Percentiles rank a stretch among this genome's conserved stretches.
These are phyloP conservation scores for Daboia siamensis DNA, from an alignment of 2,113 vertebrate genomes.

Conservation along the genomic window DNA sequence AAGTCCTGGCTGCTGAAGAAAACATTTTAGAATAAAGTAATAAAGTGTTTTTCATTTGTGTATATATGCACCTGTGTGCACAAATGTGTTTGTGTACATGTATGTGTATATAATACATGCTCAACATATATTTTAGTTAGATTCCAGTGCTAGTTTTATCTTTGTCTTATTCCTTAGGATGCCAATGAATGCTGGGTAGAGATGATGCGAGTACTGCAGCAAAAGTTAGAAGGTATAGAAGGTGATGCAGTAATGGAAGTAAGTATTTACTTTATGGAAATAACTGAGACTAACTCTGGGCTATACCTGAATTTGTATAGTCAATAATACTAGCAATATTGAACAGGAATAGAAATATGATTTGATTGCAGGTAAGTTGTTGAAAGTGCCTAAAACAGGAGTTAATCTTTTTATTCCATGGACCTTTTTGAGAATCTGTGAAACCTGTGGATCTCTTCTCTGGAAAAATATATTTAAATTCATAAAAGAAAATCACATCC, in stretches of 20 bases:
- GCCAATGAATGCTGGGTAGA: slow-evolving; percentile 98
- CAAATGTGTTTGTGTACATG: background rate
- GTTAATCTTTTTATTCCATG: background rate
- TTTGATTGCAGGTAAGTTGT: background rate
- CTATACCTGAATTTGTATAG: background rate
- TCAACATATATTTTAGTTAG: background rate
- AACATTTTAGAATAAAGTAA: background rate
- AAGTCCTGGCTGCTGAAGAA: background rate
- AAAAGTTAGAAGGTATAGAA: slow-evolving; percentile 90
- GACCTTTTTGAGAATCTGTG: background rate
- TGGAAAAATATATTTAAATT: background rate
- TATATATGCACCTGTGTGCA: background rate
- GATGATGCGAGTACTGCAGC: slow-evolving; percentile 95
- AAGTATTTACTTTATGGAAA: slow-evolving; percentile 3
- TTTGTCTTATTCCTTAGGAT: slow-evolving; percentile 73
- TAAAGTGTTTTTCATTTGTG: background rate
- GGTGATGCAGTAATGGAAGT: slow-evolving; percentile 89
- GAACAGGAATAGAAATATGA: background rate
- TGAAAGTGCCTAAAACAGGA: background rate
- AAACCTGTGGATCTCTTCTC: background rate
- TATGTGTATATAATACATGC: background rate
- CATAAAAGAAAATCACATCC: background rate
- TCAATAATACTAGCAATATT: background rate
- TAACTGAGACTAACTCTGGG: background rate
- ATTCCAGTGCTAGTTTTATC: background rate